Percentiles rank a stretch among this genome's conserved stretches.
Conservation (phyloP, 2,888 invertebrate genomes). For the Eudasyphora cyanicolor region DNA sequence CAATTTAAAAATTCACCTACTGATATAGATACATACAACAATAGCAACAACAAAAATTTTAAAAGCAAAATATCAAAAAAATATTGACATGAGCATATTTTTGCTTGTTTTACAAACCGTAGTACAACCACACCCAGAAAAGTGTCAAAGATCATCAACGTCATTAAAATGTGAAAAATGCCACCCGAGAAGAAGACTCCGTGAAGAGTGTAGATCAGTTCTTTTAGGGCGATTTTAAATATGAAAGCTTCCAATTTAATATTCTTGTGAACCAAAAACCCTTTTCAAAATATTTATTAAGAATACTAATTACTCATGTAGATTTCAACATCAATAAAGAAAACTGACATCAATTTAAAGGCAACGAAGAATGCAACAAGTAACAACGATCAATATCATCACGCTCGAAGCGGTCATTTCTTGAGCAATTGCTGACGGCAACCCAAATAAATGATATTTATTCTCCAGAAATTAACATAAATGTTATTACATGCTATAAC, state of each 20-base stretch:
- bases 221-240: no score
- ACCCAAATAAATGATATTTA: background rate
- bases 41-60: background rate
- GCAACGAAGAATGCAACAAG: background rate
- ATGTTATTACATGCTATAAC: background rate
- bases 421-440: background rate
- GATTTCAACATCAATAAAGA: no score
- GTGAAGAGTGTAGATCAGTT: background rate
- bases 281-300: constrained; percentile 22
- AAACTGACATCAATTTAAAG: background rate
- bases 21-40: constrained; percentile 39
- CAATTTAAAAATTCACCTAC: constrained; percentile 41
- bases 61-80: constrained; percentile 13
- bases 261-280: background rate
- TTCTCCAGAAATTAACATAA: background rate
- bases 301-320: background rate
- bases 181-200: constrained; percentile 21
- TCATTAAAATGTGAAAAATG: constrained; percentile 30
- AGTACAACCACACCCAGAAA: constrained; percentile 68
- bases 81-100: constrained; percentile 47
- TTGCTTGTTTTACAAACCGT: constrained; percentile 18
- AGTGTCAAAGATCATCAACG: constrained; percentile 69
- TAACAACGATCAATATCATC: no score
- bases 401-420: no score
- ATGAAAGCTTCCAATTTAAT: no score